A percentile compares a stretch with the other conserved stretches of the same genome.
These are phyloP conservation scores for Drosophila cracens DNA, from an alignment of 2,888 invertebrate species.

Conservation along the genomic window DNA sequence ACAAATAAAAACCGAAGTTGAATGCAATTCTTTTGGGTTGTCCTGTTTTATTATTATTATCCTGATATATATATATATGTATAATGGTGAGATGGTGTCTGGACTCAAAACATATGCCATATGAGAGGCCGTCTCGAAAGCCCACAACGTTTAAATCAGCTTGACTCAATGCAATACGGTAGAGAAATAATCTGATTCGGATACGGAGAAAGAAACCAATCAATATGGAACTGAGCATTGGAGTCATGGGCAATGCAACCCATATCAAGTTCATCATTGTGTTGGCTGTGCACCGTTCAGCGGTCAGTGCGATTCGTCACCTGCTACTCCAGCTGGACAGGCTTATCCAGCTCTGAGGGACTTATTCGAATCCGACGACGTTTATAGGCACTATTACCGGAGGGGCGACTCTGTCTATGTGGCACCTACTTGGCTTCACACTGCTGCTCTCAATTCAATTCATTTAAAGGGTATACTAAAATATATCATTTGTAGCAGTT, in stretches of 20 bases:
- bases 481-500: not conserved
- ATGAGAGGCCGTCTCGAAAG: not conserved
- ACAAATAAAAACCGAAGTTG: constrained; percentile 9
- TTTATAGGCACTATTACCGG: constrained; percentile 77
- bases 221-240: not conserved
- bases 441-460: constrained; percentile 85
- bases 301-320: constrained; percentile 57
- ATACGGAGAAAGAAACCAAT: not conserved
- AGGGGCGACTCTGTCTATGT: constrained; percentile 26
- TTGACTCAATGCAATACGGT: not conserved
- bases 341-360: constrained; percentile 74
- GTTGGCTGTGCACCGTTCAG: constrained; percentile 67
- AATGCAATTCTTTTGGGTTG: not conserved
- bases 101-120: not conserved
- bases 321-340: constrained; percentile 47
- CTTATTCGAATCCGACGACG: constrained; percentile 82
- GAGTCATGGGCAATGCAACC: too few species aligned
- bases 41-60: not conserved
- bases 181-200: not conserved
- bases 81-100: constrained; percentile 1
- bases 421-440: constrained; percentile 84
- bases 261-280: constrained; percentile 58
- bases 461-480: constrained; percentile 78
- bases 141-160: not conserved
- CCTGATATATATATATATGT: constrained; percentile 4